A percentile compares a stretch with the other conserved stretches of the same genome.
phyloP scores from a whole-genome alignment of 2,888 invertebrate genomes.

The Drosophila villosipedis region DNA sequence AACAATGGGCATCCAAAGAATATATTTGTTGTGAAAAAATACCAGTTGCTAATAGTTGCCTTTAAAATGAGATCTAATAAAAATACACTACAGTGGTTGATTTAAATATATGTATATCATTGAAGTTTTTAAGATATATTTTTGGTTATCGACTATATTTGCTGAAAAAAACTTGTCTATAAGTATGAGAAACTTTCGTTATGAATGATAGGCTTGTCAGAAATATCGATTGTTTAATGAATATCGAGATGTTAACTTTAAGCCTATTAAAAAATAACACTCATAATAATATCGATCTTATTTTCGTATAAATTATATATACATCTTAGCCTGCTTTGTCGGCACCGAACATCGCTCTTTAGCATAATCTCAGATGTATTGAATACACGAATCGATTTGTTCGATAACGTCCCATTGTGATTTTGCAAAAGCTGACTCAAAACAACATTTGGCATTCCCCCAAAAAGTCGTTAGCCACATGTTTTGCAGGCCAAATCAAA shows the following conservation, averaged over 20 bases:
- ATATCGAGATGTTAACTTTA: background rate
- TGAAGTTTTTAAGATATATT: background rate
- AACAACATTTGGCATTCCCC: constrained; percentile 48
- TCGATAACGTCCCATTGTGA: constrained; percentile 48
- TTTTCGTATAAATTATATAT: background rate
- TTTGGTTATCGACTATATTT: background rate
- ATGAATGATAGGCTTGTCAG: background rate
- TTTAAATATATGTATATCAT: background rate
- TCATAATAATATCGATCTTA: background rate
- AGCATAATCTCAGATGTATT: background rate
- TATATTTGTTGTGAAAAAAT: constrained; percentile 20
- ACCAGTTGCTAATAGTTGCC: background rate
- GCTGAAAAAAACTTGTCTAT: background rate
- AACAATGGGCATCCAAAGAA: constrained; percentile 37
- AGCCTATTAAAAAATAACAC: background rate
- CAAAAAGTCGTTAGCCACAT: constrained; percentile 66
- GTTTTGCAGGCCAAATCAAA: constrained; percentile 12
- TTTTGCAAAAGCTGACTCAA: constrained; percentile 45
- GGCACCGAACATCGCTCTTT: background rate
- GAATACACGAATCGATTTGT: background rate
- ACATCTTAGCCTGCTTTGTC: background rate
- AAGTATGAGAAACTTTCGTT: background rate
- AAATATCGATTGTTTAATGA: background rate
- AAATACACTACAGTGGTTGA: background rate
- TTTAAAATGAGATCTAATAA: background rate